These are phyloP conservation scores for Saturnia pavonia DNA, from an alignment of 2,888 invertebrate species.

Conservation along the genomic window DNA sequence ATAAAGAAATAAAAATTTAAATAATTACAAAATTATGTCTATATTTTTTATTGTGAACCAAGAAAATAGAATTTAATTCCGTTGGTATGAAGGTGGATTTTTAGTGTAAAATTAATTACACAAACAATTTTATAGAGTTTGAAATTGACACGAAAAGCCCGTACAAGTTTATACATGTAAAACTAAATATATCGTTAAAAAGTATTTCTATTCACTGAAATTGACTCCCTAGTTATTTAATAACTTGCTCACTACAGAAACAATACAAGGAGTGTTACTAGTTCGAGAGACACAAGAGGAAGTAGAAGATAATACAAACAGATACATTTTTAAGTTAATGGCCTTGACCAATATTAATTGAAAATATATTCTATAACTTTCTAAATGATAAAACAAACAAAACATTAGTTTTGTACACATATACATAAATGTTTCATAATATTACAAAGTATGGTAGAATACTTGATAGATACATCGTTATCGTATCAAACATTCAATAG, in stretches of 20 bases:
- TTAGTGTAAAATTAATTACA: neutral
- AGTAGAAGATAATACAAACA: neutral
- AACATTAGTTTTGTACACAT: constrained; percentile 14
- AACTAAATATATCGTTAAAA: neutral
- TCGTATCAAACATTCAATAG: constrained; percentile 44
- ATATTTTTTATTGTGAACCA: neutral
- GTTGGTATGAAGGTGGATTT: neutral
- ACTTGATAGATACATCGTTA: constrained; percentile 31
- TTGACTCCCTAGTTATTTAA: neutral
- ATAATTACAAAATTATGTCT: neutral
- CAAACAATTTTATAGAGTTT: neutral
- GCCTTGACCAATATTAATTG: neutral
- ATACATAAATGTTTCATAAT: constrained; percentile 26
- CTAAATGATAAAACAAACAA: neutral
- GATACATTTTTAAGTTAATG: neutral
- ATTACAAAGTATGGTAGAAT: constrained; percentile 32
- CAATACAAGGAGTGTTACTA: neutral
- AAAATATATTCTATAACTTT: neutral
- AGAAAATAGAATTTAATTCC: neutral
- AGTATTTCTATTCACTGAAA: neutral
- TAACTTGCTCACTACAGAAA: neutral
- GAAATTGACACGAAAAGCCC: neutral
- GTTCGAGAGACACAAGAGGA: neutral
- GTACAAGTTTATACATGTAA: neutral
- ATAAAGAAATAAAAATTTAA: too few relatives aligned